phyloP scores from a whole-genome alignment of 1,140 invertebrate genomes.

The Hormaphis cornu region DNA sequence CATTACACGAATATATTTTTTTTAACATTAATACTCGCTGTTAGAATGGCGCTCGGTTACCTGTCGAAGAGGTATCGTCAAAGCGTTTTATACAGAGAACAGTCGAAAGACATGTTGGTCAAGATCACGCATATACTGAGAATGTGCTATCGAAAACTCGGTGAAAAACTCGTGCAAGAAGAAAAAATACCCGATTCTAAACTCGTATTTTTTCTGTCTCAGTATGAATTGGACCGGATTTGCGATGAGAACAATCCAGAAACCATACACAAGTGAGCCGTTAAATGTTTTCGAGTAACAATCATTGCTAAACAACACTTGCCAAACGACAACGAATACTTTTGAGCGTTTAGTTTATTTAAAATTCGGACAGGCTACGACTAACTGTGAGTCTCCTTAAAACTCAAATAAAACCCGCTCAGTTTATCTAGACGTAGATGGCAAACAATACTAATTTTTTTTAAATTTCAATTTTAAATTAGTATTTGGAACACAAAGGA shows the following conservation, averaged over 20 bases:
- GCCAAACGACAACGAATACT: too few relatives aligned
- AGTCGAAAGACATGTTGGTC: conserved; percentile 55
- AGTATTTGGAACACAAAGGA: too few relatives aligned
- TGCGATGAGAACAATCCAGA: conserved; percentile 43
- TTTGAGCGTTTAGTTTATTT: too few relatives aligned
- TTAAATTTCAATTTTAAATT: too few relatives aligned
- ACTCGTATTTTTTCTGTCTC: conserved; percentile 60
- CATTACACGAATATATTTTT: not conserved
- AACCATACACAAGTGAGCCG: not conserved
- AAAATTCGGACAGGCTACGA: too few relatives aligned
- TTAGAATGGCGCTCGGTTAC: conserved; percentile 45
- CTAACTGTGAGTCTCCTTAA: too few relatives aligned
- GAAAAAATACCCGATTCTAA: conserved; percentile 55
- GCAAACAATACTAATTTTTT: too few relatives aligned
- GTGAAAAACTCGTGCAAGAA: conserved; percentile 49
- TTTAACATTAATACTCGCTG: too few relatives aligned
- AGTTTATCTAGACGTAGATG: too few relatives aligned
- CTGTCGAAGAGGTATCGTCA: conserved; percentile 51
- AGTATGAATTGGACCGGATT: conserved; percentile 54
- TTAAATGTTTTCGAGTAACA: too few relatives aligned
- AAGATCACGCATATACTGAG: conserved; percentile 52
- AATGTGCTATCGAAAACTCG: conserved; percentile 51
- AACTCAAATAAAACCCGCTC: too few relatives aligned
- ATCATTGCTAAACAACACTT: too few relatives aligned
- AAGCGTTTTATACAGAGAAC: conserved; percentile 55